Base-by-base conservation (phyloP, 2,113 vertebrate genomes). In the Monopterus albus region DNA sequence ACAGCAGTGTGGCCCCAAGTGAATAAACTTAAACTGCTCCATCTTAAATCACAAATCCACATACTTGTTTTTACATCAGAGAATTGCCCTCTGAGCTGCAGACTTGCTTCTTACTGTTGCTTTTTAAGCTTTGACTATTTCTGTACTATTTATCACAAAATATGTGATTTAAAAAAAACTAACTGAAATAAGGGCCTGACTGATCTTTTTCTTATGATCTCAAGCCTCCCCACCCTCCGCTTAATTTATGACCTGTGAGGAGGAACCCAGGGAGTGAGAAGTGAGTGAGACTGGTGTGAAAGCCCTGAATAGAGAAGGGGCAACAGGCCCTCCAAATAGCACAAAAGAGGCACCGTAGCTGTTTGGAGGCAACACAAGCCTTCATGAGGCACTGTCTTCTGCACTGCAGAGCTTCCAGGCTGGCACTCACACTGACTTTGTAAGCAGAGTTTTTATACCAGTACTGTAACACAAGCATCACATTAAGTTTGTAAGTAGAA, bases 181-280 rank as follows among this genome's bases (percentile, higher is more conserved):
- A 85, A 79, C 70, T 38, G 56, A 83, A 91, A 90, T 85, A 71
- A 84, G 71, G 79, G 71, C 71, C 80, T 88, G 86, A 88, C 88
- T 91, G 87, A 87, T 90, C 86, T 88, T 88, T 88, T 87, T 80
- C 57, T 71, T 83, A 80, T 88, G 75, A 88, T 88, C 82, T 82
- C 63, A 18, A 78, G 72, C 73, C 57, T 65, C 62, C 72, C 70
- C 62, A 68, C 81, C 80, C 82, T 88, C 72, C 0, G 81, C 74
- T 73, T 93, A 93, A 93, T 93, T 92, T 93, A 92, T 93, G 92
- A 90, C 83, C 89, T 90, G 91, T 76, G 88, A 91, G 89, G 82
- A 89, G 83, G 70, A 88, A 84, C 89, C 89, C 88, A 82, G 84
- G 76, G 89, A 91, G 90, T 90, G 91, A 92, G 91, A 93, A 93